phyloP scores from a whole-genome alignment of 2,113 vertebrate genomes.

The Leptocoma aspasia region DNA sequence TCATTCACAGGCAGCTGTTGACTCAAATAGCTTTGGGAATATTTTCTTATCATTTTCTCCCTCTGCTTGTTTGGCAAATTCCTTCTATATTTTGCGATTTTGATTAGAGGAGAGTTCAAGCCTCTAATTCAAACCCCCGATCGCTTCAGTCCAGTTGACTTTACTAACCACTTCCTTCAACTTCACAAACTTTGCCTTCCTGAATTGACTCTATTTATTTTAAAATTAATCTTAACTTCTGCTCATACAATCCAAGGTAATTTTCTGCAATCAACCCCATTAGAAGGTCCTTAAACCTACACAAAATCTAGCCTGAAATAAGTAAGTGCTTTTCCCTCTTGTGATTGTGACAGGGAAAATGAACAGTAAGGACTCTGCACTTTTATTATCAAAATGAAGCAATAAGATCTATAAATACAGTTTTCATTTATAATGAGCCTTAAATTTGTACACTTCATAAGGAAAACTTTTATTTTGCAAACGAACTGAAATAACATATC shows the following conservation, averaged over 20 bases:
- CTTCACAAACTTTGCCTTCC: background rate
- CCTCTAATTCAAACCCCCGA: background rate
- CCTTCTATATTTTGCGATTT: background rate
- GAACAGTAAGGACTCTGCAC: background rate
- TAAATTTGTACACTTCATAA: background rate
- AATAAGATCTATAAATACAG: background rate
- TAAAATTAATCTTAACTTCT: background rate
- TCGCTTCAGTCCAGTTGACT: slow-evolving; percentile 2
- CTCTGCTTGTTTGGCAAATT: slow-evolving; percentile 34
- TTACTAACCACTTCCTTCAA: background rate
- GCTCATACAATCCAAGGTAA: background rate
- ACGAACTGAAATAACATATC: background rate
- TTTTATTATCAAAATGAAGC: background rate
- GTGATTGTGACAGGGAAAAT: background rate
- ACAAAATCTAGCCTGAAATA: background rate
- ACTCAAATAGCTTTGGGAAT: background rate
- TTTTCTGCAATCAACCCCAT: slow-evolving; percentile 12
- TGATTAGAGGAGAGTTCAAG: slow-evolving; percentile 7
- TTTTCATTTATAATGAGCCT: background rate
- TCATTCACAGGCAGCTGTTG: background rate
- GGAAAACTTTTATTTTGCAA: background rate
- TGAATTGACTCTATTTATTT: slow-evolving; percentile 23
- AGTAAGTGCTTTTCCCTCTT: background rate
- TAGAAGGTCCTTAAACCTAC: background rate
- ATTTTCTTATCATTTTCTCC: background rate